Evolutionary conservation across 1,140 invertebrate genomes (phyloP), one percentile per base, ranked within the genome.

Genomic region (Megalopta genalis): DNA sequence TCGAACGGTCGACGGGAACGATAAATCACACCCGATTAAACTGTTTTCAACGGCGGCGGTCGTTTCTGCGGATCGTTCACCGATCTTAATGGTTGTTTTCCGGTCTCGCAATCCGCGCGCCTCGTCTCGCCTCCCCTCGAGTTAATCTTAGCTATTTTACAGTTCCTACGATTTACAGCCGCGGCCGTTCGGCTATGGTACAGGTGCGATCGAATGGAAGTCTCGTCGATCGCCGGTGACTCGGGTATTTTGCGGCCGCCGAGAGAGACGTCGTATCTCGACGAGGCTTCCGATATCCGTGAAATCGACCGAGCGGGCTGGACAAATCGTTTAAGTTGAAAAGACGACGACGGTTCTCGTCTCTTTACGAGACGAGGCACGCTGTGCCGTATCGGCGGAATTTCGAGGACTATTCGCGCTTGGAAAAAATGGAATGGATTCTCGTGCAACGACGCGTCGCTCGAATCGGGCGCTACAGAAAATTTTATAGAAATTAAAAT

Each of bases 61-160:
- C 66, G 78, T 74, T 77, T 81, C 79, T 83, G 67, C 12, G 64
- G 66, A 70, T 81, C 79, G 72, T 81, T 74, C 72, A 14, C 60
- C 66, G 67, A 81, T 83, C 79, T 80, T 83, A 77, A 81, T 83
- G 57, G 68, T 39, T 54, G 73, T 59, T 74, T 81, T 81, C 82
- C 82, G 78, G 78, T 83, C 81, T 83, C 82, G 82, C 65, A 80
- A 81, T 66, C 4, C 62, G 8, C n/a, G 18, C 9, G 21, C 32
- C 4, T 32, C 32, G 32, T 4, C 32, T 32, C 32, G 32, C 32
- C 32, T 32, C 32, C 1, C 32, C 32, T 32, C 32, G 37, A 77
- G 68, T 83, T 83, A 83, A 83, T 83, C 78, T 80, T 81, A 80
- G 78, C 39, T 42, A 64, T 68, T 75, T 80, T 74, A 62, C 32